Evolutionary conservation across 1,140 invertebrate species (phyloP).

Genomic region (Frieseomelitta varia): DNA sequence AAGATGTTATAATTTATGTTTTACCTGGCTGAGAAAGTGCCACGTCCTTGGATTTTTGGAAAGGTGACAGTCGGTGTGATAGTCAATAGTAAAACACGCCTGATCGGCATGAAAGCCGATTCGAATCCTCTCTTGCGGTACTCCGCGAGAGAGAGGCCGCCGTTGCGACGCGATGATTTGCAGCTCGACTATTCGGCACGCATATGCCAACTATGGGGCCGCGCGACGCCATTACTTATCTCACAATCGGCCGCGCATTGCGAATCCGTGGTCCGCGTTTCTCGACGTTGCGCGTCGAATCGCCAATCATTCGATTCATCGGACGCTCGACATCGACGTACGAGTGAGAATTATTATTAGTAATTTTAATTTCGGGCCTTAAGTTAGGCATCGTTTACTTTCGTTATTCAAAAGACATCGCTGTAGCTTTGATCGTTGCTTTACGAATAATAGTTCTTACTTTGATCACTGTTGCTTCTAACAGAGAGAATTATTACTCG

Average conservation of each 20-base stretch:
- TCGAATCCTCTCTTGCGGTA: background rate
- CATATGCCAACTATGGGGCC: slow-evolving; percentile 34
- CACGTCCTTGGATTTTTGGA: too few relatives aligned
- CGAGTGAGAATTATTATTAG: too few relatives aligned
- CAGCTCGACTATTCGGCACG: slow-evolving; percentile 37
- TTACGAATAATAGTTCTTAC: too few relatives aligned
- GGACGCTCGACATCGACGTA: slow-evolving; percentile 1
- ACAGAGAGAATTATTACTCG: too few relatives aligned
- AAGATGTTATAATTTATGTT: too few relatives aligned
- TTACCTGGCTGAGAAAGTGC: too few relatives aligned
- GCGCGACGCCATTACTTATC: slow-evolving; percentile 55
- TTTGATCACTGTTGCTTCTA: too few relatives aligned
- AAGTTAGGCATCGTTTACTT: too few relatives aligned
- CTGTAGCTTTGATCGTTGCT: too few relatives aligned
- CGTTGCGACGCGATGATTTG: slow-evolving; percentile 50
- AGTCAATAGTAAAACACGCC: background rate
- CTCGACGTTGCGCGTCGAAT: slow-evolving; percentile 49
- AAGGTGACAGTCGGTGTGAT: background rate
- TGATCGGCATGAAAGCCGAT: slow-evolving; percentile 32
- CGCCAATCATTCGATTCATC: slow-evolving; percentile 41
- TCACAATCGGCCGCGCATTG: slow-evolving; percentile 54
- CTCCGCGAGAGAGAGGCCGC: slow-evolving; percentile 12
- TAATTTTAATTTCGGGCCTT: too few relatives aligned
- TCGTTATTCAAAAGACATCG: too few relatives aligned
- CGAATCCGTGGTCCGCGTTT: slow-evolving; percentile 46